A percentile compares a stretch with the other conserved stretches of the same genome.
phyloP scores from a whole-genome alignment of 2,113 vertebrate species.

The Vombatus ursinus region DNA sequence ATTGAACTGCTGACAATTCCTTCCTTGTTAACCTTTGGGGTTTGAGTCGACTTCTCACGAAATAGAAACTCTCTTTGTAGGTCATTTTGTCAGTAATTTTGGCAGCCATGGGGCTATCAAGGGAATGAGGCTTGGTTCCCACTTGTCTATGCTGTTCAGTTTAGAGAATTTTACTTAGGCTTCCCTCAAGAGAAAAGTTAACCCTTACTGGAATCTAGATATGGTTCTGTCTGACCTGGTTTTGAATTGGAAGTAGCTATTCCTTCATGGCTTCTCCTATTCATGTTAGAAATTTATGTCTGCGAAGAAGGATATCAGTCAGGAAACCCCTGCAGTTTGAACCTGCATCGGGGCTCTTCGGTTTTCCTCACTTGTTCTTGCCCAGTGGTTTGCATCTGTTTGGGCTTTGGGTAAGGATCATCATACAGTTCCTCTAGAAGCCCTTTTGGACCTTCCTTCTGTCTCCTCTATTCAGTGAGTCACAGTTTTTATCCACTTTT shows the following conservation, averaged over 20 bases:
- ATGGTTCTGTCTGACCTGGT: conserved; percentile 76
- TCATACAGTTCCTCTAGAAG: background rate
- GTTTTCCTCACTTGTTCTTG: background rate
- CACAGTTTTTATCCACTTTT: background rate
- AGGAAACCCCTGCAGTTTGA: background rate
- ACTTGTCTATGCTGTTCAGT: conserved; percentile 59
- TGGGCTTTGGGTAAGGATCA: background rate
- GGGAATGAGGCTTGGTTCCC: conserved; percentile 72
- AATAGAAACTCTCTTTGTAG: conserved; percentile 78
- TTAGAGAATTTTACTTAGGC: conserved; percentile 68
- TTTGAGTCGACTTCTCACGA: conserved; percentile 67
- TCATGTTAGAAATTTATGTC: background rate
- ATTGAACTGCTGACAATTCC: conserved; percentile 62
- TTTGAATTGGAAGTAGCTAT: conserved; percentile 66
- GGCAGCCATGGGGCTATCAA: conserved; percentile 75
- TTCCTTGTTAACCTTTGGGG: conserved; percentile 76
- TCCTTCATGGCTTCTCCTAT: conserved; percentile 13
- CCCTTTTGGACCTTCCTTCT: background rate
- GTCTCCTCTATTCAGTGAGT: background rate
- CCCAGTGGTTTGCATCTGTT: background rate
- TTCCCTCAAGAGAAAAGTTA: conserved; percentile 69
- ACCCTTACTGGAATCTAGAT: conserved; percentile 70
- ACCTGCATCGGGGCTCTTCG: background rate
- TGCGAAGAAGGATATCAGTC: background rate
- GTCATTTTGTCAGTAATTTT: conserved; percentile 78